Percentiles rank a stretch among this genome's conserved stretches.
These are phyloP conservation scores for Mesaphorura yosii DNA, from an alignment of 1,140 invertebrate species.

Conservation along the genomic window DNA sequence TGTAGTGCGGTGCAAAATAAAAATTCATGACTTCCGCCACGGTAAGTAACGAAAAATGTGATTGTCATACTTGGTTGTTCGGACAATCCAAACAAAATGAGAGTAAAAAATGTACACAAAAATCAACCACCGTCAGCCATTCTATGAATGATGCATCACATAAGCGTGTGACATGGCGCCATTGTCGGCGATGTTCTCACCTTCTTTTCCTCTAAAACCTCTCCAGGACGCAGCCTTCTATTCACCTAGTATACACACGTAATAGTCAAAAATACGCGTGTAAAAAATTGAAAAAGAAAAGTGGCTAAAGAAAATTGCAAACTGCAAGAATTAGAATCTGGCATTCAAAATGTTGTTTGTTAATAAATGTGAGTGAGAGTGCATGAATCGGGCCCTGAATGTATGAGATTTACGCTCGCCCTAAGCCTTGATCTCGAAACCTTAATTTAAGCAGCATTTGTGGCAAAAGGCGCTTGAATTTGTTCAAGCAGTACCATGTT, in stretches of 20 bases:
- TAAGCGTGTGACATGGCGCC: not conserved
- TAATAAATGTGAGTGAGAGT: not conserved
- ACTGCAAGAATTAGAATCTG: not conserved
- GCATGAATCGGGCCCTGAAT: not conserved
- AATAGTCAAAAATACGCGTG: not conserved
- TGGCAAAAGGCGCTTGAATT: no score
- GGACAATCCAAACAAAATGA: no score
- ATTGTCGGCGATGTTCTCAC: conserved; percentile 50
- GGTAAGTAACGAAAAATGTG: no score
- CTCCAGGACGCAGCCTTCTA: conserved; percentile 81
- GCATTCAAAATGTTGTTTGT: not conserved
- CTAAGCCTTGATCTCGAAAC: not conserved
- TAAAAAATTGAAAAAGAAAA: no score
- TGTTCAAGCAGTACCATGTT: no score
- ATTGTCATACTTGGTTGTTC: no score
- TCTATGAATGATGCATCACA: no score
- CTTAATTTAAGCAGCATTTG: no score
- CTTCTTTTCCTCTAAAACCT: conserved; percentile 83
- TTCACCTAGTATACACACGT: conserved; percentile 47
- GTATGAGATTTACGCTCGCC: not conserved
- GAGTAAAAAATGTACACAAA: no score
- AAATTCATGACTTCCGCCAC: no score
- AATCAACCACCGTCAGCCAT: no score
- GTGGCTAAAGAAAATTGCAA: not conserved
- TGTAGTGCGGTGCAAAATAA: no score